Conservation (phyloP, 2,113 vertebrate genomes). For the Salvelinus namaycush region DNA sequence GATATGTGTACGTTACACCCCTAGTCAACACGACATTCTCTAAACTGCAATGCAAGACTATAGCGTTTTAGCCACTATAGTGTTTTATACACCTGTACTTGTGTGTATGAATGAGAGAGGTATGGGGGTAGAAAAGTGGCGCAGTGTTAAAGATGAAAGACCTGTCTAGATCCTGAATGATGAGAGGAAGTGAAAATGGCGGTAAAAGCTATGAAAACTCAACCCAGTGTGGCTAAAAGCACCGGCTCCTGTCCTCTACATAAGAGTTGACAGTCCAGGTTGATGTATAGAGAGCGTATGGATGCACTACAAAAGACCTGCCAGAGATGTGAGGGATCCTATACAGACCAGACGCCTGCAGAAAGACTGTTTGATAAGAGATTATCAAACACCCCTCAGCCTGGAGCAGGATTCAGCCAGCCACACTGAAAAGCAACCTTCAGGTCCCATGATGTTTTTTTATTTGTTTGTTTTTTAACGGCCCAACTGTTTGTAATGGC, state of each 20-base stretch:
- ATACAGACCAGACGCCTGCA: not conserved
- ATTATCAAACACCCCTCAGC: not conserved
- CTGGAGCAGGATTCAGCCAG: not conserved
- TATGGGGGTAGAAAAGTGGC: not conserved
- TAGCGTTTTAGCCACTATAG: no score
- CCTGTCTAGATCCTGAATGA: not conserved
- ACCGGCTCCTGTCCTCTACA: not conserved
- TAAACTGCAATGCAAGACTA: no score
- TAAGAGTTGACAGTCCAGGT: not conserved
- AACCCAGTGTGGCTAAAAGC: not conserved
- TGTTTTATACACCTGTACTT: no score
- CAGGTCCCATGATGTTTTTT: not conserved
- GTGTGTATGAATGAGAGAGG: not conserved
- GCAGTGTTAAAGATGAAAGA: not conserved
- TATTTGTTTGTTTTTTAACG: not conserved
- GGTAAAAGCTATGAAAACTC: not conserved
- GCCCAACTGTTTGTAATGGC: no score
- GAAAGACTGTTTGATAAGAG: not conserved
- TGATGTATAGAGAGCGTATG: not conserved
- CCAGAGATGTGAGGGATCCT: slow-evolving; percentile 8
- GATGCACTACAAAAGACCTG: slow-evolving; percentile 8
- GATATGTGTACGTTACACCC: no score
- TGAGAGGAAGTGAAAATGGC: not conserved
- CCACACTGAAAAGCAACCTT: not conserved
- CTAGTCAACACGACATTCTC: no score